A percentile compares a stretch with the other conserved stretches of the same genome.
phyloP scores from a whole-genome alignment of 2,888 invertebrate genomes.

The Caenorhabditis sinica region DNA sequence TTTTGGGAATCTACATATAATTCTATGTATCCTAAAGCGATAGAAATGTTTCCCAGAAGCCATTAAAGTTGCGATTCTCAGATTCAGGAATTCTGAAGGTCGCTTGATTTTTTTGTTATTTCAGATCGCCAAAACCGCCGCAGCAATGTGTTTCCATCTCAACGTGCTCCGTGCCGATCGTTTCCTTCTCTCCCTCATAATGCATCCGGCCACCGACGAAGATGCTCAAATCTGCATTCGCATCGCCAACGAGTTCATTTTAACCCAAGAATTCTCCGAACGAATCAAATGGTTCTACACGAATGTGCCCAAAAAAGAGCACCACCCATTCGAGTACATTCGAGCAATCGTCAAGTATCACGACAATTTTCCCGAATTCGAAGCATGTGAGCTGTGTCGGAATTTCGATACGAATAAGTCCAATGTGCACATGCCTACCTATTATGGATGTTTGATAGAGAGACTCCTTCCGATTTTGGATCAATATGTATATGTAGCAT shows the following conservation, averaged over 20 bases:
- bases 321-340: slow-evolving; percentile 71
- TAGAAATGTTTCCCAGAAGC: no score
- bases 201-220: slow-evolving; percentile 77
- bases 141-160: slow-evolving; percentile 73
- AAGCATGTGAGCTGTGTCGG: slow-evolving; percentile 14
- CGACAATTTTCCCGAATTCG: slow-evolving; percentile 49
- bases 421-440: slow-evolving; percentile 63
- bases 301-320: slow-evolving; percentile 65
- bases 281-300: slow-evolving; percentile 59
- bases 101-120: slow-evolving; percentile 30
- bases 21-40: no score
- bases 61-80: no score
- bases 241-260: slow-evolving; percentile 61
- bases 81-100: no score
- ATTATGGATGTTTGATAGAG: slow-evolving; percentile 72
- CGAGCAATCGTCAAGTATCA: slow-evolving; percentile 74
- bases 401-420: slow-evolving; percentile 6
- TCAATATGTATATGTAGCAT: slow-evolving; percentile 70
- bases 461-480: slow-evolving; percentile 73
- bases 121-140: slow-evolving; percentile 69
- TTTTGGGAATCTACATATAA: no score
- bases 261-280: slow-evolving; percentile 54
- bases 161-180: slow-evolving; percentile 77
- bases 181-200: slow-evolving; percentile 75
- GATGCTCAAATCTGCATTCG: slow-evolving; percentile 66